phyloP scores from a whole-genome alignment of 2,888 invertebrate genomes.

The Phyto melanocephala region DNA sequence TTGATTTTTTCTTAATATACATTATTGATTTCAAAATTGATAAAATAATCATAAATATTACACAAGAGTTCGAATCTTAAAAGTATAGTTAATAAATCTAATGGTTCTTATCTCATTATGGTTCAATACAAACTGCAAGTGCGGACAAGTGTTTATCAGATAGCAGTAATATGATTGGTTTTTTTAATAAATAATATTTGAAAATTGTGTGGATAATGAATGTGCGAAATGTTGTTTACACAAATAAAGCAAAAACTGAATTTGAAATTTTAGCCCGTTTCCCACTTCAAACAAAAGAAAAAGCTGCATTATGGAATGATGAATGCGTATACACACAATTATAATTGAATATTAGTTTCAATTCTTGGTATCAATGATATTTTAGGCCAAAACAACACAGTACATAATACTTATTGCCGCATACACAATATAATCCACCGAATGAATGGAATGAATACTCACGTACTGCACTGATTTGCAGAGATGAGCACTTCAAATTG shows the following conservation, averaged over 20 bases:
- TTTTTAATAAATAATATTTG: neutral
- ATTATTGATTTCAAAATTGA: slow-evolving; percentile 21
- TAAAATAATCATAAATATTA: neutral
- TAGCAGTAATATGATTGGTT: too few relatives aligned
- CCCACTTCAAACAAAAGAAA: neutral
- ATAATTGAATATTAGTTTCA: slow-evolving; percentile 75
- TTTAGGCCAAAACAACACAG: slow-evolving; percentile 33
- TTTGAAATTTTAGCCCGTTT: slow-evolving; percentile 18
- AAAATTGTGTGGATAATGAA: slow-evolving; percentile 5
- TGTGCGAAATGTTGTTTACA: slow-evolving; percentile 11
- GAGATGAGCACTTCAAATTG: slow-evolving; percentile 49
- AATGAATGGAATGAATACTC: slow-evolving; percentile 30
- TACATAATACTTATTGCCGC: neutral
- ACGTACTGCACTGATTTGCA: slow-evolving; percentile 12
- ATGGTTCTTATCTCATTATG: slow-evolving; percentile 41
- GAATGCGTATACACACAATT: slow-evolving; percentile 35
- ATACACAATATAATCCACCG: neutral
- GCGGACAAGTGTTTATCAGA: neutral
- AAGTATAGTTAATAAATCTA: slow-evolving; percentile 33
- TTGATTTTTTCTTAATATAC: too few relatives aligned
- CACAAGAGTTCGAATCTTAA: neutral
- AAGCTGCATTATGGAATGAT: slow-evolving; percentile 25
- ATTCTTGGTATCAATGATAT: slow-evolving; percentile 66
- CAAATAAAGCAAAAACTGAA: slow-evolving; percentile 26
- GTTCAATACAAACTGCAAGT: neutral